Evolutionary conservation across 2,888 invertebrate genomes (phyloP), one percentile per base, ranked within the genome.

Genomic region (Aphodius granarius): DNA sequence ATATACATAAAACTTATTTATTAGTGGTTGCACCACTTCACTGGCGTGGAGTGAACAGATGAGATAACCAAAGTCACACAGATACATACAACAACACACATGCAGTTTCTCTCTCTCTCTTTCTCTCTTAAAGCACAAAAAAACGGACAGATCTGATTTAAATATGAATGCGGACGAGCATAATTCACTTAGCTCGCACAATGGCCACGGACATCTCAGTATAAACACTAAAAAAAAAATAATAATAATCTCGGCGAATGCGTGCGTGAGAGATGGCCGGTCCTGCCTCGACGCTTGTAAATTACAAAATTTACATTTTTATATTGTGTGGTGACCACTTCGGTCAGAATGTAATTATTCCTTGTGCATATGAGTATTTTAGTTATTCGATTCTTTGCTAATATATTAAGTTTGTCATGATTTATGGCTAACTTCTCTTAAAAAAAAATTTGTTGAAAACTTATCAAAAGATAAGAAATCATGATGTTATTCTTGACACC

Each of bases 91-190:
- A 0, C 9, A 0, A 3, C 43, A 43, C 43, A 43, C 43, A n/a
- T n/a, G n/a, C n/a, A n/a, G n/a, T n/a, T n/a, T n/a, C n/a, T n/a
- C n/a, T n/a, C n/a, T n/a, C n/a, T n/a, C n/a, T n/a, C n/a, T n/a
- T n/a, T n/a, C n/a, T n/a, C n/a, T n/a, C n/a, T n/a, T n/a, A n/a
- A n/a, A n/a, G n/a, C n/a, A n/a, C n/a, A n/a, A n/a, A n/a, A 43
- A 43, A 43, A 68, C 68, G 68, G 20, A n/a, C 68, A 22, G 22
- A 68, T 68, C 68, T 68, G 68, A 68, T 68, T 68, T 68, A 68
- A 68, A 68, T 68, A 68, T 68, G 68, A 68, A 68, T 68, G 68
- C 68, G 68, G 21, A 22, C 20, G 20, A 68, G 68, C 68, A 68
- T 68, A 68, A 68, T 22, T 68, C 68, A 68, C 68, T 68, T 68